A percentile compares a stretch with the other conserved stretches of the same genome.
phyloP scores from a whole-genome alignment of 2,888 invertebrate genomes.

The Synanthedon myopaeformis region DNA sequence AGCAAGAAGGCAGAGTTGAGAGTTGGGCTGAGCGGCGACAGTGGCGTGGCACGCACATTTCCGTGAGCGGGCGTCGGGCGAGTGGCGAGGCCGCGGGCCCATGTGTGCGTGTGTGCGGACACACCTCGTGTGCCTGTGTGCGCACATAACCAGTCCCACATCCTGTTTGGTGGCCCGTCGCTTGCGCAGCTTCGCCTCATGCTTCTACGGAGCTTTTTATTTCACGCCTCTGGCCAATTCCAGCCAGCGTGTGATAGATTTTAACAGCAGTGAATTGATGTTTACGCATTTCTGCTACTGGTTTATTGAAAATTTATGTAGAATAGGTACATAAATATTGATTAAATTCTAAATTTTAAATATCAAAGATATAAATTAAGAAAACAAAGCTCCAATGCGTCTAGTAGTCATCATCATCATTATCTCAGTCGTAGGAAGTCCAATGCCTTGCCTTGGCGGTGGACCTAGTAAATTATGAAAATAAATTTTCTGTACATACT shows the following conservation, averaged over 20 bases:
- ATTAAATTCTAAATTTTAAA: too few species aligned
- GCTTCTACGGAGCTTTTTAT: conserved; percentile 64
- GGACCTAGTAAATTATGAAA: too few species aligned
- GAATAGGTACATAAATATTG: too few species aligned
- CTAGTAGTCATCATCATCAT: too few species aligned
- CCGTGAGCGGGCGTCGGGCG: conserved; percentile 54
- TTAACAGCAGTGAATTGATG: background rate
- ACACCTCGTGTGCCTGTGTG: conserved; percentile 20
- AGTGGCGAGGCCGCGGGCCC: conserved; percentile 44
- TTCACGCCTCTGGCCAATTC: conserved; percentile 44
- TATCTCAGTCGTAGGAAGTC: too few species aligned
- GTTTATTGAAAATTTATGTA: background rate
- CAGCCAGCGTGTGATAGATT: background rate
- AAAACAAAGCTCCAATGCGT: too few species aligned
- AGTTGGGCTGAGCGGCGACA: conserved; percentile 10
- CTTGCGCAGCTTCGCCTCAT: conserved; percentile 46
- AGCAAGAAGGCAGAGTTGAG: conserved; percentile 20
- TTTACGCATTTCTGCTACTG: background rate
- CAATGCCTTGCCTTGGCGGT: too few species aligned
- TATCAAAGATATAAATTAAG: too few species aligned
- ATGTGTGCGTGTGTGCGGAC: conserved; percentile 36
- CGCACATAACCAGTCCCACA: conserved; percentile 67
- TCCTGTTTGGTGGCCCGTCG: conserved; percentile 65
- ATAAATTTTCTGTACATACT: too few species aligned
- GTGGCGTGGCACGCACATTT: conserved; percentile 56